Percentiles rank a stretch among this genome's conserved stretches.
phyloP scores from a whole-genome alignment of 2,797 vertebrate genomes.

The Coreius guichenoti region DNA sequence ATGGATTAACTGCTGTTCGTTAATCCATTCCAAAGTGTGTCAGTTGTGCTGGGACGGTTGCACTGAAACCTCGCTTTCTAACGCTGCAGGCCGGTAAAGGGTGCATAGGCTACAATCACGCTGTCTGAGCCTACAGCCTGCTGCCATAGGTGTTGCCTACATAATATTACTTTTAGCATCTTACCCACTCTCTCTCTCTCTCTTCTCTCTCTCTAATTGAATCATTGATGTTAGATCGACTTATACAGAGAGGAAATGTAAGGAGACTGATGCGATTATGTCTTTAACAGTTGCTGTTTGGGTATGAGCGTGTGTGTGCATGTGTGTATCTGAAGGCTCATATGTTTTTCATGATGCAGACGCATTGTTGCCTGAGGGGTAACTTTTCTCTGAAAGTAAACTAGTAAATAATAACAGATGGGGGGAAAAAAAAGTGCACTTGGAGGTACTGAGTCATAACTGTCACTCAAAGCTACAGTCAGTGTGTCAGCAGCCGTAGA shows the following conservation, averaged over 20 bases:
- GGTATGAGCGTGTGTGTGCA: not conserved
- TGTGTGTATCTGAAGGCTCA: not conserved
- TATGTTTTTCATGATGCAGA: conserved; percentile 24
- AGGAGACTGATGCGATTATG: conserved; percentile 37
- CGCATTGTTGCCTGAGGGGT: not conserved
- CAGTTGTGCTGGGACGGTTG: conserved; percentile 4
- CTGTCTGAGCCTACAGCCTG: conserved; percentile 1
- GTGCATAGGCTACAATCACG: conserved; percentile 1
- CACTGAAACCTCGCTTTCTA: conserved; percentile 8
- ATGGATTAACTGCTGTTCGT: conserved; percentile 45
- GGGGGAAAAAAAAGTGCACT: not conserved
- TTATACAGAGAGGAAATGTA: conserved; percentile 27
- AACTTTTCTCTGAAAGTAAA: conserved; percentile 35
- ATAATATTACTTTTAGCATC: conserved; percentile 12
- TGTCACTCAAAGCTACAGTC: conserved; percentile 31
- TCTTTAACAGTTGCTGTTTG: conserved; percentile 28
- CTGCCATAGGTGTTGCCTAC: not conserved
- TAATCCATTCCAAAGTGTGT: conserved; percentile 49
- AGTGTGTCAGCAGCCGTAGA: conserved; percentile 37
- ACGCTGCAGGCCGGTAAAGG: not conserved
- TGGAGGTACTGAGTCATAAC: conserved; percentile 27
- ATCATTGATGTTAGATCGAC: conserved; percentile 37
- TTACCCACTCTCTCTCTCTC: conserved; percentile 29
- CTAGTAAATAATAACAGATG: conserved; percentile 27
- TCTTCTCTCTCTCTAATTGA: conserved; percentile 38